Conservation (phyloP, 2,888 invertebrate genomes). For the Yponomeuta plumbellus region DNA sequence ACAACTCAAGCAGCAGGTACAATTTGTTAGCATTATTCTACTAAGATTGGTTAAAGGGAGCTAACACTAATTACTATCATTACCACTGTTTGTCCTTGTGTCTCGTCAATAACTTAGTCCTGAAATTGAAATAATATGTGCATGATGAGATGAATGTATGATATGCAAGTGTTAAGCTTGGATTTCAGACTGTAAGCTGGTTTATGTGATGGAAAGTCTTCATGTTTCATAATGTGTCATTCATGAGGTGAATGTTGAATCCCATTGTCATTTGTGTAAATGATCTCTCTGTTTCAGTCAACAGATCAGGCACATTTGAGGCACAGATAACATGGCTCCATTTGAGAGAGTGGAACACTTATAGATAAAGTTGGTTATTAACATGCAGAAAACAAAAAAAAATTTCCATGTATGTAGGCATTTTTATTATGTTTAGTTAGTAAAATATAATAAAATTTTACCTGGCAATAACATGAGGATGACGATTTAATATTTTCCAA, state of each 20-base stretch:
- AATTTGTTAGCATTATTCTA: neutral
- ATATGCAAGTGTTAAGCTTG: slow-evolving; percentile 30
- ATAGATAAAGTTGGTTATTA: neutral
- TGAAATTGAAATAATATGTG: slow-evolving; percentile 80
- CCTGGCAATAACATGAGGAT: slow-evolving; percentile 78
- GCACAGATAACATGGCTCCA: slow-evolving; percentile 2
- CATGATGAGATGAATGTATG: slow-evolving; percentile 66
- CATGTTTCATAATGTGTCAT: neutral
- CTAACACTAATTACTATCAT: slow-evolving; percentile 35
- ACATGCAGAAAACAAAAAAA: neutral
- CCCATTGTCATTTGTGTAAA: neutral
- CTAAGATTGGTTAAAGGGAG: neutral
- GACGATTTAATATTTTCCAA: slow-evolving; percentile 60
- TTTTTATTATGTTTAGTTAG: neutral
- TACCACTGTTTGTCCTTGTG: slow-evolving; percentile 92
- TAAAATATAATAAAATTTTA: slow-evolving; percentile 31
- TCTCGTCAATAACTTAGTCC: slow-evolving; percentile 91
- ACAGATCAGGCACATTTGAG: slow-evolving; percentile 10
- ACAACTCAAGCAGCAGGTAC: neutral
- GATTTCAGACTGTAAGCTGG: neutral
- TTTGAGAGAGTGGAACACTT: neutral
- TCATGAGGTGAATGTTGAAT: neutral
- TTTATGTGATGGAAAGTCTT: neutral
- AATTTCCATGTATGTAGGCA: neutral
- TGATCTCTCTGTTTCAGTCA: neutral